Evolutionary conservation across 2,888 invertebrate species (phyloP).

Genomic region (Hemicrepidius hirtus): DNA sequence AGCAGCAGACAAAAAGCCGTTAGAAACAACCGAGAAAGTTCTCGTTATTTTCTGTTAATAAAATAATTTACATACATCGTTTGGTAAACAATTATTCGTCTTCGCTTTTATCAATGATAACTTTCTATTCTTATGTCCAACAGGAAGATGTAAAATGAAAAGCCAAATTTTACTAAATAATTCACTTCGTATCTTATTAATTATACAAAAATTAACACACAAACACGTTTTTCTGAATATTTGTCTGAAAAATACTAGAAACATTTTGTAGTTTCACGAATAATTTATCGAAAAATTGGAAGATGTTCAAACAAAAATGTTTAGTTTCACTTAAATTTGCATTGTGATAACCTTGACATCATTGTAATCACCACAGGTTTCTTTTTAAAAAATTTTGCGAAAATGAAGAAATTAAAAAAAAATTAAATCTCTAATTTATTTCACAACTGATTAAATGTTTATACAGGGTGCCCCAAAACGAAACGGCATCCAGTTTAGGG

Average conservation of each 20-base stretch:
- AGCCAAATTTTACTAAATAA: not conserved
- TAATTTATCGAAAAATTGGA: not conserved
- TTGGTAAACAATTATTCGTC: constrained; percentile 23
- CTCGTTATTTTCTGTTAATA: constrained; percentile 12
- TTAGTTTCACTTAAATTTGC: constrained; percentile 1
- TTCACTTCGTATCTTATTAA: not conserved
- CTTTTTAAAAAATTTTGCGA: too few species aligned
- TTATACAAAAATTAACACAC: constrained; percentile 8
- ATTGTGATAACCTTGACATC: not conserved
- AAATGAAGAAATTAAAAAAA: too few species aligned
- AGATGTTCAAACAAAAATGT: not conserved
- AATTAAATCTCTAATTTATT: too few species aligned
- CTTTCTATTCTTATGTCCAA: not conserved
- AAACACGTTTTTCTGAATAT: constrained; percentile 15
- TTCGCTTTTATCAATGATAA: constrained; percentile 1
- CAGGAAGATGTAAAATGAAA: not conserved
- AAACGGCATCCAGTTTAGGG: too few species aligned
- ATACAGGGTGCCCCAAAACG: too few species aligned
- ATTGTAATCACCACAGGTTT: too few species aligned
- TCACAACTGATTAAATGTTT: too few species aligned
- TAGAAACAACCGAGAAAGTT: constrained; percentile 14
- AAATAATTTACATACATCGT: constrained; percentile 20
- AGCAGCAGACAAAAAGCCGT: not conserved
- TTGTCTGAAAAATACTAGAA: not conserved
- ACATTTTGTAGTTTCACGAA: not conserved